Percentiles rank a stretch among this genome's conserved stretches.
phyloP scores from a whole-genome alignment of 2,797 vertebrate genomes.

The Brachymystax lenok region DNA sequence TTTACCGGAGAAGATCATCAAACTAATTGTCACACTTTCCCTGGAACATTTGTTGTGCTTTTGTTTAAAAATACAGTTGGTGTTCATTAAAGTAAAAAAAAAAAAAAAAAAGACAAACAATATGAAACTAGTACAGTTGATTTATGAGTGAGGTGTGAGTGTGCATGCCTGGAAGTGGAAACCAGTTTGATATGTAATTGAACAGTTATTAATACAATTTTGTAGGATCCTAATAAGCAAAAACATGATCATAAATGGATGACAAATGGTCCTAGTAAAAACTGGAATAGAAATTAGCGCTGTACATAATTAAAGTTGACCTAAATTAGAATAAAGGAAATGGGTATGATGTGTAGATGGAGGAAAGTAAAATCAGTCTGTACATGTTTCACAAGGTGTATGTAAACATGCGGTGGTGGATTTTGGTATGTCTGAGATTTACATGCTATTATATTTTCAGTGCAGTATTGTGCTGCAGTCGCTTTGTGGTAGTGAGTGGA shows the following conservation, averaged over 20 bases:
- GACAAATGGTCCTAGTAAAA: constrained; percentile 30
- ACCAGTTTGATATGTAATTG: constrained; percentile 36
- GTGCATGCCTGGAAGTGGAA: constrained; percentile 18
- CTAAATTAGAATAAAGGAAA: constrained; percentile 27
- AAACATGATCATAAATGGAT: constrained; percentile 19
- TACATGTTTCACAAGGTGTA: constrained; percentile 16
- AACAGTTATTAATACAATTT: constrained; percentile 28
- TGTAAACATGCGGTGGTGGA: neutral
- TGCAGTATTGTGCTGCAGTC: constrained; percentile 23
- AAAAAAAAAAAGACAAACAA: constrained; percentile 61
- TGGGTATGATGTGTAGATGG: constrained; percentile 26
- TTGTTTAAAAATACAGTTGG: constrained; percentile 84
- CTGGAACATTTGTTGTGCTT: constrained; percentile 84
- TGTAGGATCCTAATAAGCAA: constrained; percentile 11
- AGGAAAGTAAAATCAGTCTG: neutral
- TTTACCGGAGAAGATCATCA: constrained; percentile 75
- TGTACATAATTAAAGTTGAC: constrained; percentile 26
- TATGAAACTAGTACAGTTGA: constrained; percentile 72
- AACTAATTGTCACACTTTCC: constrained; percentile 77
- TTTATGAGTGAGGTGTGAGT: constrained; percentile 39
- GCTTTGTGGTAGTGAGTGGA: constrained; percentile 7
- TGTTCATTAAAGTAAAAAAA: constrained; percentile 84
- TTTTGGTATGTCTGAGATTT: neutral
- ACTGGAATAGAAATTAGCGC: constrained; percentile 14
- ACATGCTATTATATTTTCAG: constrained; percentile 6